Base-by-base conservation (phyloP, 2,113 vertebrate species). In the Neodontobutis hainanensis region DNA sequence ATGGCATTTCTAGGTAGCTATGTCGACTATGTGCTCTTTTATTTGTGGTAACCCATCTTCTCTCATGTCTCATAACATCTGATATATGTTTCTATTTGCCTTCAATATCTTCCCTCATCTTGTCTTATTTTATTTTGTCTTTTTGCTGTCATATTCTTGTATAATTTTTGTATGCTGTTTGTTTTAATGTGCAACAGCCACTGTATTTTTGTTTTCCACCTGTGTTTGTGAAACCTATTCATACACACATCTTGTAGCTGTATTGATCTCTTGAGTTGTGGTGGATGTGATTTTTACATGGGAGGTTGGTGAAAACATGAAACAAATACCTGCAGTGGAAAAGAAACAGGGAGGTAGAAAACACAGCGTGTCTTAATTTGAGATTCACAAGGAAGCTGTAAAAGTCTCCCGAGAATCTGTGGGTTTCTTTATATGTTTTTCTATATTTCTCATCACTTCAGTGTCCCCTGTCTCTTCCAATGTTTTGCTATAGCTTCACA, bases 1-100 rank as follows among this genome's bases (percentile, higher is more conserved):
- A 72, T 95, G 91, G 94, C 94, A 0, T 93, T 96, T 53, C 84
- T 95, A 94, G 95, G 95, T 96, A 96, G 92, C 87, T 94, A 95
- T 56, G 86, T 91, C 19, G 91, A 93, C 73, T 93, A 93, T 11
- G 57, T 94, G n/a, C 40, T 94, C 48, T 93, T 91, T 75, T 89
- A 93, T 73, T 57, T 88, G 76, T 88, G 88, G 88, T 91, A 56
- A 85, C 65, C 19, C 0, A 42, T 48, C 43, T 60, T 40, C 8
- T 42, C 9, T 45, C 12, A 2, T 65, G 4, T 65, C 53, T 45
- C 32, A 34, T 45, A 0, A 16, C 16, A 5, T n/a, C 10, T 43
- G 34, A 10, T 55, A 7, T 12, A n/a, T 50, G 7, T 36, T 53
- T 2, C 14, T 70, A 64, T 63, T 55, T 14, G 14, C 64, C 6